A percentile compares a stretch with the other conserved stretches of the same genome.
Evolutionary conservation across 2,113 vertebrate genomes (phyloP).

Genomic region (Leucoraja erinaceus): DNA sequence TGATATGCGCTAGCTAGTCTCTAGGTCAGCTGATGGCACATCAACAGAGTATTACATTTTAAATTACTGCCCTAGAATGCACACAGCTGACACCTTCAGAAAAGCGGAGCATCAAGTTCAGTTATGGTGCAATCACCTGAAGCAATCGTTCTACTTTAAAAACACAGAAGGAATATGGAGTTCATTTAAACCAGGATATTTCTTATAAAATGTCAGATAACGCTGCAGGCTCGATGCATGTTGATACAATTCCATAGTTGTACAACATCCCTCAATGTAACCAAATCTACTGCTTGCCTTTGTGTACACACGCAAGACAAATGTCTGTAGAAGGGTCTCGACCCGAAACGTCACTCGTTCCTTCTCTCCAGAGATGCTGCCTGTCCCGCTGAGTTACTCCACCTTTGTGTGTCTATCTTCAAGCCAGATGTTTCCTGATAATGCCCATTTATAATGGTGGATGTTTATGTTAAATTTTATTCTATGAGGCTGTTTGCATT

Average conservation of each 20-base stretch:
- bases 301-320: too few relatives aligned
- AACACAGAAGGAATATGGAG: background rate
- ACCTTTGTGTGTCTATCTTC: too few relatives aligned
- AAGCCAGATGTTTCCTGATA: background rate
- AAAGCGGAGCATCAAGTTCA: background rate
- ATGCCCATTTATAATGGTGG: background rate
- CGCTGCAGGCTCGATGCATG: background rate
- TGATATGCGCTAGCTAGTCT: background rate
- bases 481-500: too few relatives aligned
- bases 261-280: background rate
- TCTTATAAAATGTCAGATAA: background rate
- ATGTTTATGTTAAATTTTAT: too few relatives aligned
- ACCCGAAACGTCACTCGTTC: too few relatives aligned
- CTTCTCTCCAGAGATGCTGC: too few relatives aligned
- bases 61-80: background rate
- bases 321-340: too few relatives aligned
- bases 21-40: conserved; percentile 7
- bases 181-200: background rate
- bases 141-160: background rate
- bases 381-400: too few relatives aligned
- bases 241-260: background rate
- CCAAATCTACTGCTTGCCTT: background rate
- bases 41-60: background rate
- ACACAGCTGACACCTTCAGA: background rate
- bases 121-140: background rate